Base-by-base conservation (phyloP, 2,797 vertebrate species). In the Galago senegalensis region DNA sequence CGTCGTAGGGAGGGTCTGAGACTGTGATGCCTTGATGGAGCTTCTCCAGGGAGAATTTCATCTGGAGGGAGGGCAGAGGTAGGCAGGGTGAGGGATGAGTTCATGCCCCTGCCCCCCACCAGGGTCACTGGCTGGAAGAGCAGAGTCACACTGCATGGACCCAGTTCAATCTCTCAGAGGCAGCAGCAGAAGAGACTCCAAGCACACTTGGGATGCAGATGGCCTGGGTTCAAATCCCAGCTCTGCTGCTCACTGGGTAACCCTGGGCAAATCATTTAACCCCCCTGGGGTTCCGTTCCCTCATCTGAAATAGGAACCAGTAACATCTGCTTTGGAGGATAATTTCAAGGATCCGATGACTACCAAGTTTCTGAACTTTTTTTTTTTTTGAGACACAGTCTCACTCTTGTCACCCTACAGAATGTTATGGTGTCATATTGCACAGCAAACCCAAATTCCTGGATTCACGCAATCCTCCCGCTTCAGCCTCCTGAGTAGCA, bases 41-140 rank as follows among this genome's bases (percentile, higher is more conserved):
- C 97, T 99, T 99, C 97, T 99, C 99, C 93, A 99, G 98, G 1
- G 99, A 99, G 96, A 99, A 98, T 94, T 99, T 99, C 99, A 99
- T 99, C 99, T 99, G 98, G 1, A 34, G 65, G 31, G 65, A 10
- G 9, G 94, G 80, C 60, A 37, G 83, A 83, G 53, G 56, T 16
- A 69, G 43, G 34, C 58, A 56, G 37, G 7, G 43, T 20, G 0
- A 0, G 40, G 58, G 46, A 9, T 82, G 29, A 91, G 53, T 2
- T 34, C 65, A 34, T 1, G 31, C 31, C 65, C 65, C 9, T 4
- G 3, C 1, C 25, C 40, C 77, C 27, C 0, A 1, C 77, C 58
- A n/a, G 34, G 37, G 90, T 40, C 73, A 79, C 67, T 23, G 3
- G 1, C 8, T 5, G n/a, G 76, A 46, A 8, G 2, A 77, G 63